These are phyloP conservation scores for Galerucella calmariensis DNA, from an alignment of 2,888 invertebrate genomes.

Conservation along the genomic window DNA sequence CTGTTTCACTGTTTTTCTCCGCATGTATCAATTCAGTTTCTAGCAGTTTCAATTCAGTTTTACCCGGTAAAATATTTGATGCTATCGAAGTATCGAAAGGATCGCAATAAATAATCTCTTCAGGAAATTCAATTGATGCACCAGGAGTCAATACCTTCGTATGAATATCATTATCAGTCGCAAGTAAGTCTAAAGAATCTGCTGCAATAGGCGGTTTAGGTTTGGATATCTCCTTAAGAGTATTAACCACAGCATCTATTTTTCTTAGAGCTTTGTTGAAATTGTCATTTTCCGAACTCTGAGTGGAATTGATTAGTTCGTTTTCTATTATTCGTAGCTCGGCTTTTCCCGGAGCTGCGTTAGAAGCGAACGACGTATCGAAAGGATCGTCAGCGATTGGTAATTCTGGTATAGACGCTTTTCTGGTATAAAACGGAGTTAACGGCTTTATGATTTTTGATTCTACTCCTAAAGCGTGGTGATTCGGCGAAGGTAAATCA, in stretches of 20 bases:
- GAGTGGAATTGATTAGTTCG: constrained; percentile 63
- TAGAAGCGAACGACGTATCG: constrained; percentile 73
- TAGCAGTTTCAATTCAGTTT: constrained; percentile 80
- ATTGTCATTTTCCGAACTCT: constrained; percentile 75
- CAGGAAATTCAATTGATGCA: constrained; percentile 60
- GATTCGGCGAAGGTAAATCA: constrained; percentile 67
- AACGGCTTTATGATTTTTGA: constrained; percentile 75
- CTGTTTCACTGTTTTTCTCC: constrained; percentile 41
- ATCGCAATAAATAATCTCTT: constrained; percentile 70
- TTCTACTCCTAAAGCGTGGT: constrained; percentile 30
- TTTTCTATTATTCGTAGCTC: constrained; percentile 70
- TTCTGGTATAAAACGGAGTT: constrained; percentile 83
- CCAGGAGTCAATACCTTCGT: constrained; percentile 78
- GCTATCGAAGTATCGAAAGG: constrained; percentile 90
- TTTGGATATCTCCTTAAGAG: constrained; percentile 63
- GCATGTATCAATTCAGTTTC: constrained; percentile 79
- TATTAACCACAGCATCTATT: constrained; percentile 59
- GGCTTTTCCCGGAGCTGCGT: constrained; percentile 68
- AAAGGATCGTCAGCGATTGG: constrained; percentile 72
- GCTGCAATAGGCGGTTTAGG: constrained; percentile 48
- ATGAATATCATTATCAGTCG: constrained; percentile 71
- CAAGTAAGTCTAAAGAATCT: constrained; percentile 62
- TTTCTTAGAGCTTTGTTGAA: constrained; percentile 65
- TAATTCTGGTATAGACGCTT: constrained; percentile 70
- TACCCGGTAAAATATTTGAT: constrained; percentile 78